Evolutionary conservation across 2,888 invertebrate species (phyloP).

Genomic region (Melinaea menophilus): DNA sequence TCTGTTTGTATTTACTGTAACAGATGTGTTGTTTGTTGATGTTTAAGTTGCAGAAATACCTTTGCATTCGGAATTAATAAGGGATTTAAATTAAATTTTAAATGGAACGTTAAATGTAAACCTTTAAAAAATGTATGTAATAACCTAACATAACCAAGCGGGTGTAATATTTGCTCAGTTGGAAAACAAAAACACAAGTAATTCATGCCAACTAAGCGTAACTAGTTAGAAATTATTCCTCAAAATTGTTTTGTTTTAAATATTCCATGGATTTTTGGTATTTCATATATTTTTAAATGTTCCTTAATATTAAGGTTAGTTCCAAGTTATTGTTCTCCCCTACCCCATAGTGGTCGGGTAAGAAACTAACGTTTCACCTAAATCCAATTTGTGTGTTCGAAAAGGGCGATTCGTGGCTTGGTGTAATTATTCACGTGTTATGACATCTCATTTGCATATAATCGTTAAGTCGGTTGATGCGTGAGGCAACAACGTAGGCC

Average conservation of each 20-base stretch:
- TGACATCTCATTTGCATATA: conserved; percentile 78
- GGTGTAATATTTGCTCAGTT: conserved; percentile 5
- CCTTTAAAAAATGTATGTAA: no score
- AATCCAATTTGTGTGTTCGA: conserved; percentile 73
- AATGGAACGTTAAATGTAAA: no score
- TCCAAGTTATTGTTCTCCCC: conserved; percentile 8
- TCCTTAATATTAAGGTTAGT: background rate
- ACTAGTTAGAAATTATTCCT: conserved; percentile 3
- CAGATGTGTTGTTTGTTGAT: background rate
- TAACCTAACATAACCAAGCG: no score
- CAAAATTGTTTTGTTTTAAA: background rate
- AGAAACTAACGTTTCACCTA: conserved; percentile 72
- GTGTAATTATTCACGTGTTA: conserved; percentile 77
- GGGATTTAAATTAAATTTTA: no score
- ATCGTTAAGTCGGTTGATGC: conserved; percentile 70
- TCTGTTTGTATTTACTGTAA: conserved; percentile 15
- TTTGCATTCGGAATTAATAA: no score
- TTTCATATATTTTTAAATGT: background rate
- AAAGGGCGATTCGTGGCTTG: conserved; percentile 73
- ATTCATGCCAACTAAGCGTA: background rate
- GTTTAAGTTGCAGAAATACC: background rate
- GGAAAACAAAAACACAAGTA: conserved; percentile 5
- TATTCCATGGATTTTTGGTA: background rate
- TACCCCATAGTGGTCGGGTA: conserved; percentile 39
- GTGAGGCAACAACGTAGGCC: conserved; percentile 73